Base-by-base conservation (phyloP, 2,888 invertebrate species). In the Chaetogeoica ovagalla region DNA sequence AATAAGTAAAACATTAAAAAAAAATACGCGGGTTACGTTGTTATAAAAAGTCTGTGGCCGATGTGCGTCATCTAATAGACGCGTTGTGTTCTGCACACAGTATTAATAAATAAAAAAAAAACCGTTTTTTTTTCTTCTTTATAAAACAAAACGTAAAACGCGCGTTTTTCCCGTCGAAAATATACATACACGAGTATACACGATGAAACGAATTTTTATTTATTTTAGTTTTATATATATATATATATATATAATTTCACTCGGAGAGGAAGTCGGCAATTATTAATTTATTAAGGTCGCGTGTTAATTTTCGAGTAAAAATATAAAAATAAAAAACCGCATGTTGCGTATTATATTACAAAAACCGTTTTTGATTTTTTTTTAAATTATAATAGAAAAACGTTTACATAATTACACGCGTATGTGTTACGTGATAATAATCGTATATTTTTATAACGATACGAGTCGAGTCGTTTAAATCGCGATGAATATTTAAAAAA, bases 211-310 rank as follows among this genome's bases (percentile, higher is more conserved):
- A 52, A 30, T 30, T 30, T 30, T 30, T 30, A 30, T 30, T 30
- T 2, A 30, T 30, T 30, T 52, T 30, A 17, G n/a, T n/a, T 48
- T 19, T 73, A 21, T n/a, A n/a, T n/a, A n/a, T n/a, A n/a, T n/a
- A n/a, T n/a, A n/a, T n/a, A n/a, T n/a, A n/a, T n/a, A n/a, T n/a
- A 30, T 69, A 55, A 37, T 63, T 73, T 52, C 43, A 63, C 17
- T 39, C 11, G 30, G 6, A 11, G 19, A 52, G 63, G 52, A 55
- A 52, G 63, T 52, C 30, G 0, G 15, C 52, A 63, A 73, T 73
- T 55, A 73, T 37, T 37, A 30, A 30, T 30, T 30, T 55, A 72
- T 73, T 73, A 73, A 73, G 63, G 63, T 63, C 37, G 37, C 30
- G 30, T 73, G 9, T 63, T 48, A 63, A 55, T 73, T 55, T 62